Evolutionary conservation across 2,888 invertebrate genomes (phyloP), one percentile per base, ranked within the genome.

Genomic region (Diabrotica balteata): DNA sequence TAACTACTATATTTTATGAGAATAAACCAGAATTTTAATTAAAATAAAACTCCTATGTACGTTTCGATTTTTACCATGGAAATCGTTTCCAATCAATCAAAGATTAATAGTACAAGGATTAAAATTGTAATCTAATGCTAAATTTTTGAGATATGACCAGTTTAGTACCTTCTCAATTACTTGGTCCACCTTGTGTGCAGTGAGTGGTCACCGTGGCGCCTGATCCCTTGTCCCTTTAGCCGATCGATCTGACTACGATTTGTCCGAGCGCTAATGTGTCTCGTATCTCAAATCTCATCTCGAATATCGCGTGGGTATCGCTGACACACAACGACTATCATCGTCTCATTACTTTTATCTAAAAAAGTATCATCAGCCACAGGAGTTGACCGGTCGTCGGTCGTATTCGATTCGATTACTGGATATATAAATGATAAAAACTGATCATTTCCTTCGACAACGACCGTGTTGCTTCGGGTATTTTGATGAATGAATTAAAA

Each of bases 241-340:
- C 75, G 76, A 76, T 76, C 72, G 77, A 78, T 78, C 75, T 74
- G 71, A 73, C 68, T 71, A 74, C 76, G 76, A 78, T 78, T 78
- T 78, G 78, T 78, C 73, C 72, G 70, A 75, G 71, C 68, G 74
- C 76, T 78, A 78, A 78, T 78, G 77, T 74, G 73, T 17, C 71
- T 72, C 71, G 66, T 77, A 77, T 77, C 76, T 76, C 68, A 54
- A 65, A 67, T 63, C 66, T 68, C 62, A 77, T 77, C 77, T 76
- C 66, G 66, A 66, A 64, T 69, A 72, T 74, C 74, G 75, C 75
- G 77, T 76, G 76, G 67, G 77, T 66, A 72, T 69, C 44, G 17
- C 66, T 64, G 52, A 71, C 73, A 73, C 68, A 70, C 58, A 70
- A 68, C 49, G 62, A 68, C 69, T 70, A 72, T 70, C 72, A 71